phyloP scores from a whole-genome alignment of 2,797 vertebrate genomes.

The Peromyscus attwateri region DNA sequence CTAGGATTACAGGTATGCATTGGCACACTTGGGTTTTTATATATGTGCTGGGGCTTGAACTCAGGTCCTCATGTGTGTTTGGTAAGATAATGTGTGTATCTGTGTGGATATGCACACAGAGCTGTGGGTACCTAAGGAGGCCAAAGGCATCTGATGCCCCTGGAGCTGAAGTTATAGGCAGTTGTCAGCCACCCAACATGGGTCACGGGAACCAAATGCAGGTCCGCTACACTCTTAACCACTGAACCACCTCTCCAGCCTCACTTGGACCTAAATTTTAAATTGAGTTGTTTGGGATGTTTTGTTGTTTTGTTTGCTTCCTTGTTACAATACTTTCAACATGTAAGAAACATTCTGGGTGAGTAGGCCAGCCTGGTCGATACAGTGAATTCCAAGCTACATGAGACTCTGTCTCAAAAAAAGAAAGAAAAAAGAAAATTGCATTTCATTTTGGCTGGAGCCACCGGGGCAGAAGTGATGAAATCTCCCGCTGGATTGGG shows the following conservation, averaged over 20 bases:
- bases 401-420: neutral
- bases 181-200: too few relatives aligned
- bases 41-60: neutral
- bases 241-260: neutral
- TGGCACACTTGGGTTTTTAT: neutral
- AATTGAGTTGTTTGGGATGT: neutral
- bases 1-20: neutral
- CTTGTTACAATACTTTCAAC: conserved; percentile 3
- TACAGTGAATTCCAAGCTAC: neutral
- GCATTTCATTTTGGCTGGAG: neutral
- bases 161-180: neutral
- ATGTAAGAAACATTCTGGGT: neutral
- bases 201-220: neutral
- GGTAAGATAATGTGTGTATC: neutral
- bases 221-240: neutral
- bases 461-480: neutral
- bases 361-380: neutral
- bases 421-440: too few relatives aligned
- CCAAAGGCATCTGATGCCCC: neutral
- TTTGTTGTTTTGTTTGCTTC: neutral
- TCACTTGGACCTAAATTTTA: neutral
- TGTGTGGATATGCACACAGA: neutral
- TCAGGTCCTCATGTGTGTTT: neutral
- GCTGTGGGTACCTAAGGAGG: too few relatives aligned
- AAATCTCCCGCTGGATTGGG: neutral